Percentiles rank a stretch among this genome's conserved stretches.
Conservation (phyloP, 2,888 invertebrate genomes). For the Melikaiella ostensackeni region DNA sequence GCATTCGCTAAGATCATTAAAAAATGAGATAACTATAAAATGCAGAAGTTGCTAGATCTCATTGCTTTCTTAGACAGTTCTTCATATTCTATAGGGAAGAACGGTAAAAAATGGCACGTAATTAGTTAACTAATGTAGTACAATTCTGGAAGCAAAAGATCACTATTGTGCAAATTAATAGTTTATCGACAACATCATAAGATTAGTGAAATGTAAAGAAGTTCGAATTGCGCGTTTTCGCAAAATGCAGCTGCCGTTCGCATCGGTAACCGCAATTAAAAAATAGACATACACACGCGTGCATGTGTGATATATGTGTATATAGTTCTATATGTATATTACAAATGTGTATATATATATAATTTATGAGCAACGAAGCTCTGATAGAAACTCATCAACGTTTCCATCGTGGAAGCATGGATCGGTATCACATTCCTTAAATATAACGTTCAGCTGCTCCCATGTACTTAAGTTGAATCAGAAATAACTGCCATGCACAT, state of each 20-base stretch:
- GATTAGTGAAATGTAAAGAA: constrained; percentile 32
- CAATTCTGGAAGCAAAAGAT: neutral
- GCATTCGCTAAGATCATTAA: constrained; percentile 19
- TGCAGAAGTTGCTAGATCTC: neutral
- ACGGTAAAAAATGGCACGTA: constrained; percentile 27
- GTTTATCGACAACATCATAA: neutral
- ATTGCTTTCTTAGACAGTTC: neutral
- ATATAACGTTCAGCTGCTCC: constrained; percentile 24
- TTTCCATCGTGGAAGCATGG: constrained; percentile 28
- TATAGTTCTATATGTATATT: too few species aligned
- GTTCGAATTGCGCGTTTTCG: constrained; percentile 5
- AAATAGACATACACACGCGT: constrained; percentile 6
- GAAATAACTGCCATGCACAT: neutral
- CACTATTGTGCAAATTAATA: neutral
- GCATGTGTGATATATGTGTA: too few species aligned
- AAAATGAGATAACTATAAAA: neutral
- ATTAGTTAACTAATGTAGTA: neutral
- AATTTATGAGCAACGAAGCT: neutral
- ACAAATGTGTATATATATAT: too few species aligned
- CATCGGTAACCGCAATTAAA: constrained; percentile 11
- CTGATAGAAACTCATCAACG: constrained; percentile 10
- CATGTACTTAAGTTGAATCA: constrained; percentile 5
- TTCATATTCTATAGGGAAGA: neutral
- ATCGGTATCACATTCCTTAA: constrained; percentile 19
- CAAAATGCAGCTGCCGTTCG: constrained; percentile 19